phyloP scores from a whole-genome alignment of 1,140 invertebrate genomes.

The Danaus plexippus region DNA sequence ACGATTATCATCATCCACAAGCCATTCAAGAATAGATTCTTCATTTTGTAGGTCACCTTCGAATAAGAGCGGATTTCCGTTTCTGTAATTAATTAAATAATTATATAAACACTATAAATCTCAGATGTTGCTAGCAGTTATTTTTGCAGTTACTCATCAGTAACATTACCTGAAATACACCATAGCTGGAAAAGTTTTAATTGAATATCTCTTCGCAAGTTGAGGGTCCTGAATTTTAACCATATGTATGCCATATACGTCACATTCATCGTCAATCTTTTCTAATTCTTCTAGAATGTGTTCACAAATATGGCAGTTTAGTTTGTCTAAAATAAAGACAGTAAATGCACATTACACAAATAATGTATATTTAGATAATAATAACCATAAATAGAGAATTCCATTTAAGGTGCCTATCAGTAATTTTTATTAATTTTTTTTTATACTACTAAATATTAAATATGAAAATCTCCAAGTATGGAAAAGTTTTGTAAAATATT shows the following conservation, averaged over 20 bases:
- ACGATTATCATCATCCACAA: constrained; percentile 94
- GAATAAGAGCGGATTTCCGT: constrained; percentile 93
- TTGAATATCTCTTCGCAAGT: constrained; percentile 92
- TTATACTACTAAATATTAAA: no score
- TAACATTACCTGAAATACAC: constrained; percentile 82
- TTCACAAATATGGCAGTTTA: constrained; percentile 94
- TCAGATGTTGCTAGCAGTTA: not conserved
- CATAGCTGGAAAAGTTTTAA: constrained; percentile 94
- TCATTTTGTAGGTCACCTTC: constrained; percentile 95
- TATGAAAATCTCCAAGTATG: no score
- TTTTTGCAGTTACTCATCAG: not conserved
- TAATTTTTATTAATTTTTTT: no score
- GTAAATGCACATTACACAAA: constrained; percentile 1
- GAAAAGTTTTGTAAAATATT: no score
- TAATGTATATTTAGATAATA: constrained; percentile 1
- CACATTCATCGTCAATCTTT: constrained; percentile 93
- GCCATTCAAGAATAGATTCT: constrained; percentile 92
- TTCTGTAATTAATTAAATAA: constrained; percentile 67
- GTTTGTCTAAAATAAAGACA: constrained; percentile 80
- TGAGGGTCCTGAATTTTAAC: constrained; percentile 95
- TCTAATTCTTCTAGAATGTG: constrained; percentile 91
- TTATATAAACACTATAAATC: constrained; percentile 5
- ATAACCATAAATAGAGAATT: no score
- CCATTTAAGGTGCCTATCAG: no score
- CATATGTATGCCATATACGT: constrained; percentile 94